Conservation (phyloP, 2,888 invertebrate genomes). For the Drosophila helvetica region DNA sequence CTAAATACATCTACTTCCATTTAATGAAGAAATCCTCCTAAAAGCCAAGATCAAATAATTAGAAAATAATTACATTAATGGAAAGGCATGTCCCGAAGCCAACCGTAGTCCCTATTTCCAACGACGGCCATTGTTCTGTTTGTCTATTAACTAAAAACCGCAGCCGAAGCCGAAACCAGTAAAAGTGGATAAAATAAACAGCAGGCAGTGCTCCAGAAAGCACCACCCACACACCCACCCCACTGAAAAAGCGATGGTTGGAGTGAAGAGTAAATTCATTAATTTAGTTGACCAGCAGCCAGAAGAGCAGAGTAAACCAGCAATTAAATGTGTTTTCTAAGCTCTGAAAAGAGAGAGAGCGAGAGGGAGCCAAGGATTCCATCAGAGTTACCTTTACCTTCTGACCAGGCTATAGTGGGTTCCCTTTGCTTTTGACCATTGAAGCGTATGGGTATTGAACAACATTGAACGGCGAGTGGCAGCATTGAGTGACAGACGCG, state of each 20-base stretch:
- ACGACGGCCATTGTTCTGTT: slow-evolving; percentile 21
- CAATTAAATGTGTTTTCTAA: slow-evolving; percentile 42
- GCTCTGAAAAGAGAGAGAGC: slow-evolving; percentile 10
- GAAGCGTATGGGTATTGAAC: slow-evolving; percentile 48
- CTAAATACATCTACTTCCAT: not conserved
- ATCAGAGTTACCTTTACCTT: not conserved
- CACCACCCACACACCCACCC: not conserved
- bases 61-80: slow-evolving; percentile 35
- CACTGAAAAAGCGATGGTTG: slow-evolving; percentile 1
- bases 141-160: slow-evolving; percentile 42
- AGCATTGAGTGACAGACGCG: slow-evolving; percentile 52
- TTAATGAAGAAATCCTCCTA: slow-evolving; percentile 48
- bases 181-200: slow-evolving; percentile 23
- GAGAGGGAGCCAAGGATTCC: slow-evolving; percentile 1
- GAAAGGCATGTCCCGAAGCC: slow-evolving; percentile 6
- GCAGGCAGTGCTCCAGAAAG: not conserved
- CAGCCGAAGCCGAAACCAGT: slow-evolving; percentile 16
- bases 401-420: slow-evolving; percentile 2
- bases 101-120: not conserved
- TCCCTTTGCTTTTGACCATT: slow-evolving; percentile 51
- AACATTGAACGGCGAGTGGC: slow-evolving; percentile 34
- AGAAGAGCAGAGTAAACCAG: slow-evolving; percentile 42
- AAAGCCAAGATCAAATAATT: slow-evolving; percentile 28
- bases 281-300: slow-evolving; percentile 45
- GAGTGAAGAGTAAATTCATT: slow-evolving; percentile 23